Conservation (phyloP, 2,113 vertebrate genomes). For the Cynocephalus volans region DNA sequence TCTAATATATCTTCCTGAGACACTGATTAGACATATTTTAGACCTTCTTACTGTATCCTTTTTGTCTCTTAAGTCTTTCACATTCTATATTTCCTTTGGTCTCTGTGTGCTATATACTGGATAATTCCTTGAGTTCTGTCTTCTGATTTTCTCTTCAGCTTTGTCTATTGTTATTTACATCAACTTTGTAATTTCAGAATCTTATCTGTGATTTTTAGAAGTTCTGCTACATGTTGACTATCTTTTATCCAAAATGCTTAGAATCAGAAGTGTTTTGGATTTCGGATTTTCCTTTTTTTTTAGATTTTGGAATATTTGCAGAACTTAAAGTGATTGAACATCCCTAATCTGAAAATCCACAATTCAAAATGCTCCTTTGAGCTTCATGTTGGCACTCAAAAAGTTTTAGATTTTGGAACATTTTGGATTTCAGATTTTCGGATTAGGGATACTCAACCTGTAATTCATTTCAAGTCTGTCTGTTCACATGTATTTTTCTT, state of each 20-base stretch:
- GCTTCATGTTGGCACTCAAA: too few relatives aligned
- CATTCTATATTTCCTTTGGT: neutral
- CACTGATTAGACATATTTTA: neutral
- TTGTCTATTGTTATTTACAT: neutral
- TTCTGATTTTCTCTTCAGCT: neutral
- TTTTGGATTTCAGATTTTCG: too few relatives aligned
- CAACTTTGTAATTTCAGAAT: neutral
- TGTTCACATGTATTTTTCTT: neutral
- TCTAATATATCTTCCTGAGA: neutral
- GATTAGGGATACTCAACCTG: too few relatives aligned
- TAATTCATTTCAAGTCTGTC: neutral
- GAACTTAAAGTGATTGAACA: too few relatives aligned
- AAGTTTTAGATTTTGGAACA: too few relatives aligned
- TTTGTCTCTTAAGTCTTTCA: neutral
- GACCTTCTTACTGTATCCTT: neutral
- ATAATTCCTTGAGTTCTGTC: constrained; percentile 8
- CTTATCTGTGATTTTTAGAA: constrained; percentile 21
- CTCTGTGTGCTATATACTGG: neutral
- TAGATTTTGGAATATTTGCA: too few relatives aligned
- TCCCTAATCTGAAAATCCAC: too few relatives aligned
- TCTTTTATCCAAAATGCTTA: too few relatives aligned
- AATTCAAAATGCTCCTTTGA: too few relatives aligned
- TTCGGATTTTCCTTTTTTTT: too few relatives aligned
- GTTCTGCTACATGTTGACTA: neutral
- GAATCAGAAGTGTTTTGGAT: too few relatives aligned